Evolutionary conservation across 2,888 invertebrate species (phyloP), one percentile per base, ranked within the genome.

Genomic region (Epinotia brunnichana): DNA sequence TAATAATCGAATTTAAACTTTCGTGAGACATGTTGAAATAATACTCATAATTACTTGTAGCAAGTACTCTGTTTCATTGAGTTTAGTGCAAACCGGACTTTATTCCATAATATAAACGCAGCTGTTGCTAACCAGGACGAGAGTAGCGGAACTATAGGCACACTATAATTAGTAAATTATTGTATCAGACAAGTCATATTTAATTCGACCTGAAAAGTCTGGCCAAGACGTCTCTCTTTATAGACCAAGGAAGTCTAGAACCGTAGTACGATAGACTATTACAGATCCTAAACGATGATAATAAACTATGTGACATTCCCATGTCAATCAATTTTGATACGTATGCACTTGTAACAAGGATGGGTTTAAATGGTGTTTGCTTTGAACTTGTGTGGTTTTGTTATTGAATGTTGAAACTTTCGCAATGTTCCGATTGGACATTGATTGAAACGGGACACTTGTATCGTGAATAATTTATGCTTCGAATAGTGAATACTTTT

Each of bases 241-340:
- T 71, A 71, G 71, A 44, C 13, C 59, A 54, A 66, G 71, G 71
- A 71, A 71, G 71, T 66, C 66, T 60, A 29, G 24, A 39, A 51
- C 9, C 59, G 53, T 60, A 54, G 41, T 71, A 71, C 66, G 60
- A 66, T 51, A 71, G 71, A 60, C 66, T 41, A 61, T 61, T 21
- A 41, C 69, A 35, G n/a, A 10, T 4, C 41, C 29, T 2, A 10
- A 15, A 19, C 44, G 0, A 41, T 35, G 5, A 29, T 41, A 35
- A 10, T 39, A 11, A 53, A n/a, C 4, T 48, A 64, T 39, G 17
- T 24, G 41, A 41, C 41, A 29, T 60, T 53, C 5, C 13, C 15
- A 13, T 53, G 1, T 2, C 44, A 54, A 39, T 13, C 7, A 24
- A 71, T 60, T 71, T 29, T 13, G n/a, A 53, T 15, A n/a, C 24